These are phyloP conservation scores for Euschistus heros DNA, from an alignment of 1,140 invertebrate species.

Conservation along the genomic window DNA sequence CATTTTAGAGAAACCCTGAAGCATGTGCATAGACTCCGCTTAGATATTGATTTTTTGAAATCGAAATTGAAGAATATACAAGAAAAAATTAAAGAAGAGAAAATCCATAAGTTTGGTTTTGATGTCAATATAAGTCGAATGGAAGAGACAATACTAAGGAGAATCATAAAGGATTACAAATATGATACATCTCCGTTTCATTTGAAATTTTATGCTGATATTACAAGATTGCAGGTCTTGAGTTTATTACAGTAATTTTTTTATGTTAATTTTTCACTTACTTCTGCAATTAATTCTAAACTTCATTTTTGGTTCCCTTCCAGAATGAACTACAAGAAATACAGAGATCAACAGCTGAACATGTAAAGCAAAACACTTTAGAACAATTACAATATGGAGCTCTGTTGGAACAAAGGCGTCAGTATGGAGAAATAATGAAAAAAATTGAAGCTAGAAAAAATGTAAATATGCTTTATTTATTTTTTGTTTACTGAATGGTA, in stretches of 20 bases:
- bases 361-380: neutral
- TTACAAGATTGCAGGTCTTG: neutral
- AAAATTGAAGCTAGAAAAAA: neutral
- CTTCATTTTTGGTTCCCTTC: neutral
- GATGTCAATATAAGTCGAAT: neutral
- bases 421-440: neutral
- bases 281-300: too few relatives aligned
- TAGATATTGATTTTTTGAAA: slow-evolving; percentile 4
- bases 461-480: neutral
- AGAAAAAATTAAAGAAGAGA: slow-evolving; percentile 2
- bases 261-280: too few relatives aligned
- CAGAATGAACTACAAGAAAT: neutral
- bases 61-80: neutral
- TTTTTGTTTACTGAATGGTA: too few relatives aligned
- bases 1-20: slow-evolving; percentile 4
- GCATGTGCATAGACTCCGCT: neutral
- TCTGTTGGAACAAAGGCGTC: neutral
- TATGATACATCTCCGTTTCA: slow-evolving; percentile 7
- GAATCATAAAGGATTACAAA: slow-evolving; percentile 8
- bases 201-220: neutral
- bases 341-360: neutral
- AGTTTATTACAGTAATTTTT: too few relatives aligned
- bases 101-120: slow-evolving; percentile 3
- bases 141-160: neutral
- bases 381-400: slow-evolving; percentile 2